phyloP scores from a whole-genome alignment of 2,888 invertebrate species.

The Lithophane socia region DNA sequence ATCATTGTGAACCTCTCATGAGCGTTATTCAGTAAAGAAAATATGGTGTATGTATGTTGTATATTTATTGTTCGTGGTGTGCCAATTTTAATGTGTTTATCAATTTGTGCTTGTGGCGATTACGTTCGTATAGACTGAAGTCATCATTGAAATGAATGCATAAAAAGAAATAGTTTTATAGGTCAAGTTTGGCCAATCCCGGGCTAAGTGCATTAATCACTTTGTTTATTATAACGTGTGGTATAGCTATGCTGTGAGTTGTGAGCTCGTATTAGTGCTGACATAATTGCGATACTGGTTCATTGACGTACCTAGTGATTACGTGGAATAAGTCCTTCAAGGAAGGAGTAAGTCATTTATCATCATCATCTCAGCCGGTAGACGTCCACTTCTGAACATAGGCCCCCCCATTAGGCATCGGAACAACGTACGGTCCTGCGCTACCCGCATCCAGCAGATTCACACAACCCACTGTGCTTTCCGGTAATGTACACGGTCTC shows the following conservation, averaged over 20 bases:
- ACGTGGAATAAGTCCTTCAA: background rate
- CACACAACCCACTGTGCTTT: background rate
- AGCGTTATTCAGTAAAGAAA: conserved; percentile 39
- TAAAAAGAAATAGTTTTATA: conserved; percentile 15
- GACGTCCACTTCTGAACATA: background rate
- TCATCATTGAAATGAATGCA: conserved; percentile 23
- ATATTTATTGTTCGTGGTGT: conserved; percentile 52
- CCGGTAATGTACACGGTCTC: background rate
- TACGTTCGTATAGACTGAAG: conserved; percentile 14
- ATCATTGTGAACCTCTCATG: conserved; percentile 29
- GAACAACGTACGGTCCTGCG: background rate
- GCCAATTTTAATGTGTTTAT: conserved; percentile 35
- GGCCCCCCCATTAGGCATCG: background rate
- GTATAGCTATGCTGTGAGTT: background rate
- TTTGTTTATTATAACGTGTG: conserved; percentile 1
- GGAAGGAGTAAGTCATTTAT: too few species aligned
- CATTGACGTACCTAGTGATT: background rate
- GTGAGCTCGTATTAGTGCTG: conserved; percentile 11
- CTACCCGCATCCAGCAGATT: background rate
- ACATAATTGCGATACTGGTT: conserved; percentile 11
- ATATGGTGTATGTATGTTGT: conserved; percentile 28
- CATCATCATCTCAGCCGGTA: background rate
- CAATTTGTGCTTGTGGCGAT: conserved; percentile 18
- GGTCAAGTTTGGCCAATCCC: conserved; percentile 5
- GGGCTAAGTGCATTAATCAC: conserved; percentile 12